phyloP scores from a whole-genome alignment of 2,797 vertebrate genomes.

The Momotus momota region DNA sequence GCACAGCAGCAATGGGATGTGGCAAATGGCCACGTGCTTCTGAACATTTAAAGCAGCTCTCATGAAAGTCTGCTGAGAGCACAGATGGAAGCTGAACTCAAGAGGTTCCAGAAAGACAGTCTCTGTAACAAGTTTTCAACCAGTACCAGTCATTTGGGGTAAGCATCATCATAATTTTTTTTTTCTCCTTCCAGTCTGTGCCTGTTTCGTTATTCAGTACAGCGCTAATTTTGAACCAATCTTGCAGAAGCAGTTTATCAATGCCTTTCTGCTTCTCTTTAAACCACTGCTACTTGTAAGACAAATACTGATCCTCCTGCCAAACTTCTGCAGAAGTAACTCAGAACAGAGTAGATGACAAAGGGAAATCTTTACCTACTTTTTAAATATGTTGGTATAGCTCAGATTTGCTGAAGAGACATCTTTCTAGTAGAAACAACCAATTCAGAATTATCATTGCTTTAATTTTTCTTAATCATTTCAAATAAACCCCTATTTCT shows the following conservation, averaged over 20 bases:
- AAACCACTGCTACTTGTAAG: not conserved
- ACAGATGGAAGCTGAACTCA: not conserved
- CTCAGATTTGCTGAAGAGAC: not conserved
- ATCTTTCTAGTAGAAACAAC: not conserved
- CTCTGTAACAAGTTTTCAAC: not conserved
- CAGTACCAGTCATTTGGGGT: not conserved
- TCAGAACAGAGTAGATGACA: not conserved
- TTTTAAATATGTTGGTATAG: not conserved
- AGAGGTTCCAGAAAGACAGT: not conserved
- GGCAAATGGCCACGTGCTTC: not conserved
- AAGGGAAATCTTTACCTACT: not conserved
- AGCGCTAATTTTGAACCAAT: not conserved
- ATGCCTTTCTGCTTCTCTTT: not conserved
- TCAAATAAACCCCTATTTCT: not conserved
- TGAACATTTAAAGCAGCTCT: not conserved
- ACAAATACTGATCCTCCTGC: not conserved
- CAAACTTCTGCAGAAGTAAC: not conserved
- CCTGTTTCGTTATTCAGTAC: not conserved
- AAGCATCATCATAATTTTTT: not conserved
- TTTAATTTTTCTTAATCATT: not conserved
- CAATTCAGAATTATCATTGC: not conserved
- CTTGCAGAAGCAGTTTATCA: not conserved
- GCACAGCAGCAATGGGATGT: not conserved
- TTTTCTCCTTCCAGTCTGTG: not conserved
- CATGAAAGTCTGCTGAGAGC: not conserved